Evolutionary conservation across 2,888 invertebrate species (phyloP), one percentile per base, ranked within the genome.

Genomic region (Leptopilina myrica): DNA sequence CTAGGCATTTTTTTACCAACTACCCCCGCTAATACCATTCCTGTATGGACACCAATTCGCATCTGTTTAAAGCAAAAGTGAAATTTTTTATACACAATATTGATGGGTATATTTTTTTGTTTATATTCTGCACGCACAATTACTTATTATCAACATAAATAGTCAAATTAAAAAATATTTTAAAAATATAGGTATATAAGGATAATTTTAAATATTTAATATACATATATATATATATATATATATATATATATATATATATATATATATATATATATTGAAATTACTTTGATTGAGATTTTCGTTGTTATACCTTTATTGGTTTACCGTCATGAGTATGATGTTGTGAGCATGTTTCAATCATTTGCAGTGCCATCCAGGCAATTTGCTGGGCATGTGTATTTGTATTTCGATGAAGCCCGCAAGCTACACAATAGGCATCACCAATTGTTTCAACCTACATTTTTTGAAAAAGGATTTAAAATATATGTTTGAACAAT

Each of bases 391-490:
- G 97, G 26, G 98, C 98, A 90, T 98, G 98, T 78, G 97, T 97
- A 62, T 94, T 94, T 76, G 96, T 97, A 86, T 95, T 95, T 83
- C 96, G 95, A 91, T 98, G 98, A 8, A 98, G 93, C 0, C 98
- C 98, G 78, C 98, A 98, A 0, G 98, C 98, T 6, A 98, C 98
- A 89, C 98, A 98, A 88, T 98, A 98, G 0, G 98, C 98, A 90
- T 98, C 98, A 0, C 98, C 98, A 86, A 98, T 98, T 7, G 98
- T 98, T 92, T 98, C 98, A 86, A 98, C 97, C 97, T 97, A 90
- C 77, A 78, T 12, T 4, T 40, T 59, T 15, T 11, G 62, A 12
- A 33, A 65, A 5, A 75, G 33, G 3, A 33, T 33, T 33, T 33
- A 2, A 2, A 20, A 20, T 1, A 20, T 5, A 33, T 33, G 33